Base-by-base conservation (phyloP, 2,888 invertebrate species). In the Nymphalis c-album region DNA sequence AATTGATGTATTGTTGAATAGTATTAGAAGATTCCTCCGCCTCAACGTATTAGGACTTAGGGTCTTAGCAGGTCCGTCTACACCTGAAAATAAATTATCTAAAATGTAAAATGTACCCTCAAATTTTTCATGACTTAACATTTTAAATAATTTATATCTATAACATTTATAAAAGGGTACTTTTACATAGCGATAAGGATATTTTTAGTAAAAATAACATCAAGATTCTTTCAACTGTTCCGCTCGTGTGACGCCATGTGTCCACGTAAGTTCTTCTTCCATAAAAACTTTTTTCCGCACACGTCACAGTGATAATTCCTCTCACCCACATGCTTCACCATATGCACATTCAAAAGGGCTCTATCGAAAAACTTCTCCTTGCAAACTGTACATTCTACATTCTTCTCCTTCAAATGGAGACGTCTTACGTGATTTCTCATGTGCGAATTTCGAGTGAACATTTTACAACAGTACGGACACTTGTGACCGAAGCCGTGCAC, bases 251-350 rank as follows among this genome's bases (percentile, higher is more conserved):
- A 75, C 7, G 74, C 87, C 73, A 92, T 85, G 73, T 94, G 94
- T 0, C 88, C 88, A 35, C 88, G 89, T 55, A 94, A 80, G 74
- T 93, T 93, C 66, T 93, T 94, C 72, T 92, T 92, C 73, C 93
- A 92, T n/a, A 90, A 84, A 68, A 93, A 91, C 74, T 90, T 90
- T 65, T 91, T 92, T 0, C 91, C 90, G 72, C 94, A 94, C 3
- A 92, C 80, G 60, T 93, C 91, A 70, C 94, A 94, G 61, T 92
- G 87, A 70, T 91, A 92, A 16, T 86, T 85, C 7, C 87, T 85
- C 5, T 91, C 91, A 8, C 87, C 88, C 16, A 85, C 82, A 77
- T 93, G 93, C 46, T 86, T 86, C n/a, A 85, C 86, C 79, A 87
- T 86, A 69, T 93, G 93, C 6, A 80, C 73, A 46, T 80, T 83